phyloP scores from a whole-genome alignment of 2,888 invertebrate species.

The Mimumesa dahlbomi region DNA sequence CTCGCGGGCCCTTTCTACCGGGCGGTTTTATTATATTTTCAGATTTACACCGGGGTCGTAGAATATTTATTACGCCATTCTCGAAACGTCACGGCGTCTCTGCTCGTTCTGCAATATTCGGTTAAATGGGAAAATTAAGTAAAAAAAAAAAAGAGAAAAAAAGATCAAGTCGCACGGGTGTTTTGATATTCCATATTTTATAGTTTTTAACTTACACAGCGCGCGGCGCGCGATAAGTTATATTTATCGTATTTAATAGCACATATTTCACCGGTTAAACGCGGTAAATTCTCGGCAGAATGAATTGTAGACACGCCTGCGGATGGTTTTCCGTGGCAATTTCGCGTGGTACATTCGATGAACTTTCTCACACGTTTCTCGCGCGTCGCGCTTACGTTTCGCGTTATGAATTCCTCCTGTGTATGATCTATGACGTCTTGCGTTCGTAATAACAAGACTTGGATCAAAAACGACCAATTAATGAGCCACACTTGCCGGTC shows the following conservation, averaged over 20 bases:
- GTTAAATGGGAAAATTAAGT: background rate
- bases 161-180: background rate
- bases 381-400: conserved; percentile 19
- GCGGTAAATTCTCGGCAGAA: conserved; percentile 26
- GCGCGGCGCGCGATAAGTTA: conserved; percentile 6
- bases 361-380: conserved; percentile 54
- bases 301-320: conserved; percentile 36
- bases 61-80: conserved; percentile 15
- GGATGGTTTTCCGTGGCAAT: conserved; percentile 13
- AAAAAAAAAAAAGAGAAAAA: no score
- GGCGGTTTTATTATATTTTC: conserved; percentile 21
- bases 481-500: conserved; percentile 31
- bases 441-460: conserved; percentile 51
- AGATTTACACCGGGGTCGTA: conserved; percentile 13
- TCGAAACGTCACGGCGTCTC: background rate
- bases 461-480: conserved; percentile 33
- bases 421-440: conserved; percentile 55
- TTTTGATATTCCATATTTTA: conserved; percentile 7
- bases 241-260: conserved; percentile 11
- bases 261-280: conserved; percentile 14
- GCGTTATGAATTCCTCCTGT: conserved; percentile 25
- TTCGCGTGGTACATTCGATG: conserved; percentile 39
- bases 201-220: conserved; percentile 7
- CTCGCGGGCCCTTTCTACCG: background rate
- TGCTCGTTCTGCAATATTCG: background rate